Conservation (phyloP, 2,888 invertebrate species). For the Rhamnusium bicolor region DNA sequence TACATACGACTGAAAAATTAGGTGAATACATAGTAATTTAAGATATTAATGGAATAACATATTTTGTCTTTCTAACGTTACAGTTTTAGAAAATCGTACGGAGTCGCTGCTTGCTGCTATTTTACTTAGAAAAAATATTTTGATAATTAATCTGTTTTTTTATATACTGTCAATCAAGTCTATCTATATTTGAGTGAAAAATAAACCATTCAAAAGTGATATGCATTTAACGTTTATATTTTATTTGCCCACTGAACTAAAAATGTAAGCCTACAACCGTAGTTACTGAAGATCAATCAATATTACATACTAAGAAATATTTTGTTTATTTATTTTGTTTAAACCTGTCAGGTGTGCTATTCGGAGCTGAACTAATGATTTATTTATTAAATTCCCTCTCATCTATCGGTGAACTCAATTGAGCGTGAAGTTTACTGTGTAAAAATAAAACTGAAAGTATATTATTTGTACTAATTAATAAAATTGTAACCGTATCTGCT, state of each 20-base stretch:
- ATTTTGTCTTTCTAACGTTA: too few species aligned
- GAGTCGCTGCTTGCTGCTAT: too few species aligned
- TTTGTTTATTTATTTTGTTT: slow-evolving; percentile 11
- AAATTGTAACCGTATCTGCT: not conserved
- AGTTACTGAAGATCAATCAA: not conserved
- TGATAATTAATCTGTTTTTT: too few species aligned
- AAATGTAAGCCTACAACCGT: not conserved
- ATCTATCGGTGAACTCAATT: slow-evolving; percentile 11
- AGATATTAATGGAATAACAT: too few species aligned
- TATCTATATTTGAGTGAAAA: not conserved
- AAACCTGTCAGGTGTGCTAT: slow-evolving; percentile 30
- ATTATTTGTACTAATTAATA: slow-evolving; percentile 1
- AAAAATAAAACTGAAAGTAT: slow-evolving; percentile 31
- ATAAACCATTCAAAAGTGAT: not conserved
- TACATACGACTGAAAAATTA: too few species aligned
- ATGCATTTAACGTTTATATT: not conserved
- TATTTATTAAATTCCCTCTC: slow-evolving; percentile 20
- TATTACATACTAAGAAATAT: not conserved
- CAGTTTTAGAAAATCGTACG: too few species aligned
- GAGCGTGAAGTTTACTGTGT: slow-evolving; percentile 9
- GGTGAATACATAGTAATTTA: too few species aligned
- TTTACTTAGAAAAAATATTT: too few species aligned
- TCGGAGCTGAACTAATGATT: slow-evolving; percentile 45
- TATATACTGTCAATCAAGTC: too few species aligned
- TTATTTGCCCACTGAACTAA: not conserved